Evolutionary conservation across 2,797 vertebrate species (phyloP).

Genomic region (Hydrophis major): DNA sequence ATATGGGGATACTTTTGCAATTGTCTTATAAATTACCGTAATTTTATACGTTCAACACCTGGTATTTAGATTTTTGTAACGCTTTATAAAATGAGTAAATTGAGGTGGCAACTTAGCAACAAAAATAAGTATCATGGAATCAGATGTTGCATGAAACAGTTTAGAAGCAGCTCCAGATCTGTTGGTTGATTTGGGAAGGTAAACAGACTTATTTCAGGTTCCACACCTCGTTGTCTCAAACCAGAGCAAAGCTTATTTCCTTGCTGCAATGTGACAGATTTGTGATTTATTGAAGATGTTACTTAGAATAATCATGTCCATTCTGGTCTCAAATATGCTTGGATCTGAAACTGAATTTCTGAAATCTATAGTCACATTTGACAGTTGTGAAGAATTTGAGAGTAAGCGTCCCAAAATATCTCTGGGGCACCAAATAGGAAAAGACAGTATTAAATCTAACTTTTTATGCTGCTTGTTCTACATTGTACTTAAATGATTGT

Average conservation of each 20-base stretch:
- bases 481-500: not conserved
- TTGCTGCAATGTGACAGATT: not conserved
- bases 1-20: not conserved
- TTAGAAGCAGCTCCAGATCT: not conserved
- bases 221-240: not conserved
- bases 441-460: not conserved
- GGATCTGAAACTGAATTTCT: not conserved
- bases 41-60: not conserved
- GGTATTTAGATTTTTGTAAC: not conserved
- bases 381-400: not conserved
- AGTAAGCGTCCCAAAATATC: not conserved
- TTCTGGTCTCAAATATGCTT: not conserved
- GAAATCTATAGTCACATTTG: not conserved
- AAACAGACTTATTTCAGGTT: not conserved
- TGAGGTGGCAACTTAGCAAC: not conserved
- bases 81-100: not conserved
- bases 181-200: not conserved
- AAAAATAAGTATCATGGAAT: not conserved
- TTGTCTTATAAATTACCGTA: conserved; percentile 1
- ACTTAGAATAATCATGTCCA: not conserved
- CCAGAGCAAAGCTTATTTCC: not conserved
- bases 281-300: not conserved
- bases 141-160: not conserved
- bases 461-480: not conserved
- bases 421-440: not conserved